A percentile compares a stretch with the other conserved stretches of the same genome.
These are phyloP conservation scores for Lineus longissimus DNA, from an alignment of 1,140 invertebrate species.

Conservation along the genomic window DNA sequence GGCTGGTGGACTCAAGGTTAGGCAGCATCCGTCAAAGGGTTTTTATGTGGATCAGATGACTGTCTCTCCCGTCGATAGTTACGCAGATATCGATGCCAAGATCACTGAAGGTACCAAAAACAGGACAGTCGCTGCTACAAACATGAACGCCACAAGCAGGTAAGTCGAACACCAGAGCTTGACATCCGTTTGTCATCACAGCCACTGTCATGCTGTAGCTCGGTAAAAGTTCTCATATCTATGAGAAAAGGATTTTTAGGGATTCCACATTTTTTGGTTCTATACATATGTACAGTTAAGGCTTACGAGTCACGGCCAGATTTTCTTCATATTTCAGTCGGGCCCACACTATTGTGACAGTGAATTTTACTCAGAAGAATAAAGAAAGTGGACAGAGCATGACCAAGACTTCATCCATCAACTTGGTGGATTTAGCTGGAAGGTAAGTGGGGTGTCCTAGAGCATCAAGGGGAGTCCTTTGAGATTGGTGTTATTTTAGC, in stretches of 20 bases:
- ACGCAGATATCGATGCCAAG: conserved; percentile 59
- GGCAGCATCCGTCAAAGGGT: conserved; percentile 60
- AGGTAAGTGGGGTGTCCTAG: conserved; percentile 51
- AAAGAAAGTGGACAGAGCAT: conserved; percentile 58
- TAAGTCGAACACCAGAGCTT: conserved; percentile 18
- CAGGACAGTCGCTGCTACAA: conserved; percentile 62
- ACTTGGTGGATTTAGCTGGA: conserved; percentile 65
- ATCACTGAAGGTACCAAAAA: conserved; percentile 62
- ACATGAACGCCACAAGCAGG: conserved; percentile 66
- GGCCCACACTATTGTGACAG: conserved; percentile 63
- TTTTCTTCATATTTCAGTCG: conserved; percentile 42
- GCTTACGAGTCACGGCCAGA: too few species aligned
- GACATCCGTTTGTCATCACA: too few species aligned
- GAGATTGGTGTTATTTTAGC: too few species aligned
- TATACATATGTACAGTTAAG: too few species aligned
- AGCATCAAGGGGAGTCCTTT: too few species aligned
- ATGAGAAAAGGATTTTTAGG: too few species aligned
- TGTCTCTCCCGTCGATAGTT: conserved; percentile 55
- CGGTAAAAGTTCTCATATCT: too few species aligned
- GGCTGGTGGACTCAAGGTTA: conserved; percentile 54
- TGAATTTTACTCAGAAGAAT: conserved; percentile 60
- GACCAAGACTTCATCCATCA: conserved; percentile 60
- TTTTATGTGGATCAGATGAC: conserved; percentile 62
- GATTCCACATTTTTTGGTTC: too few species aligned
- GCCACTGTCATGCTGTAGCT: too few species aligned